Base-by-base conservation (phyloP, 2,888 invertebrate genomes). In the Lasioglossum leucozonium region DNA sequence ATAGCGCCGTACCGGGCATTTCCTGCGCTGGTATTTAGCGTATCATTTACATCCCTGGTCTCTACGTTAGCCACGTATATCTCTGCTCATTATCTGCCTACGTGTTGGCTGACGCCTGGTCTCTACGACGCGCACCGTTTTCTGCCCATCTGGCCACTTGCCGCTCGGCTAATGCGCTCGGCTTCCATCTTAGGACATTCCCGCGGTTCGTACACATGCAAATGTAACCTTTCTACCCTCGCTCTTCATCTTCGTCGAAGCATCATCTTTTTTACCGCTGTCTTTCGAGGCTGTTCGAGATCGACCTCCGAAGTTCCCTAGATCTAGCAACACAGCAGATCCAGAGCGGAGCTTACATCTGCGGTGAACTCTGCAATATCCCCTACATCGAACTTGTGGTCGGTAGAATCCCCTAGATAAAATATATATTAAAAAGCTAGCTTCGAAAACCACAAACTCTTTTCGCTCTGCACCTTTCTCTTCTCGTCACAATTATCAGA, bases 11-110 rank as follows among this genome's bases (percentile, higher is more conserved):
- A 92, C 85, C 84, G 86, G 90, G 91, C 88, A 91, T 92, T 94
- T 94, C 94, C 94, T 94, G 91, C 91, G 92, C 93, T 91, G 85
- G 91, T 92, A 91, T 85, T 85, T 76, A 86, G 75, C 47, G 44
- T 93, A 92, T 93, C 93, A 92, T 93, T 93, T 93, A 92, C 92
- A 92, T 92, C 92, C 92, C 88, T 86, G 81, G 51, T 51, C 22
- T 55, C 79, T 69, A n/a, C 26, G 58, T 58, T 26, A n/a, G 8
- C 37, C 34, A 75, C 65, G 79, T 79, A 85, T 86, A 80, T 83
- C 81, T 91, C 91, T 86, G 89, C 92, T 93, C 92, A 92, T 94
- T 93, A 93, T 92, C 91, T 91, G 84, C 92, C 93, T 92, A 93
- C 92, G 89, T 83, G 85, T 69, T 34, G 67, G 47, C 81, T n/a